Evolutionary conservation across 2,888 invertebrate genomes (phyloP).

Genomic region (Chrysopilus asiliformis): DNA sequence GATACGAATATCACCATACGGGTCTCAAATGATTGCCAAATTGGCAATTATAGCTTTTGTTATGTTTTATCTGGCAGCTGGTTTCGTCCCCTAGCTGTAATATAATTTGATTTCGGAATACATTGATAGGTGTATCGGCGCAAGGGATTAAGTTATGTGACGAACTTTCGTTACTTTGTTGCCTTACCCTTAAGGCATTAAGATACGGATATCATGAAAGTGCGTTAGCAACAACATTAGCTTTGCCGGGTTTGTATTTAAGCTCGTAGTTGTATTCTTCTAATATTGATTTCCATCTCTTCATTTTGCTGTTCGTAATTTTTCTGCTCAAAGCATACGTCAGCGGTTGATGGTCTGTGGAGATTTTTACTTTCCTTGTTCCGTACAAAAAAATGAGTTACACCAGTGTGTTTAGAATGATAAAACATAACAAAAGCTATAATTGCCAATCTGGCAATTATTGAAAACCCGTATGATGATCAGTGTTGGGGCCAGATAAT

Average conservation of each 20-base stretch:
- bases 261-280: neutral
- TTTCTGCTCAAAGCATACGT: slow-evolving; percentile 3
- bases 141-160: slow-evolving; percentile 1
- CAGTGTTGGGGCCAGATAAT: no score
- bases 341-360: neutral
- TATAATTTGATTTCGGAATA: slow-evolving; percentile 6
- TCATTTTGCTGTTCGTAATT: neutral
- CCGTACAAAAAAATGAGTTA: no score
- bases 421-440: no score
- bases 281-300: neutral
- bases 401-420: no score
- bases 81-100: slow-evolving; percentile 5
- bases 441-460: no score
- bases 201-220: neutral
- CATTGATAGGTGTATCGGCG: slow-evolving; percentile 5
- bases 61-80: slow-evolving; percentile 8
- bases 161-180: slow-evolving; percentile 5
- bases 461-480: no score
- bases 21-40: no score
- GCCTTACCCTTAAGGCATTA: slow-evolving; percentile 1
- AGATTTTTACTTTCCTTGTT: no score
- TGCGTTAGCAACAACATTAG: neutral
- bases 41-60: slow-evolving; percentile 7
- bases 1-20: no score
- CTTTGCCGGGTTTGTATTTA: neutral